Evolutionary conservation across 2,797 vertebrate species (phyloP), one percentile per base, ranked within the genome.

Genomic region (Remorina albescens): DNA sequence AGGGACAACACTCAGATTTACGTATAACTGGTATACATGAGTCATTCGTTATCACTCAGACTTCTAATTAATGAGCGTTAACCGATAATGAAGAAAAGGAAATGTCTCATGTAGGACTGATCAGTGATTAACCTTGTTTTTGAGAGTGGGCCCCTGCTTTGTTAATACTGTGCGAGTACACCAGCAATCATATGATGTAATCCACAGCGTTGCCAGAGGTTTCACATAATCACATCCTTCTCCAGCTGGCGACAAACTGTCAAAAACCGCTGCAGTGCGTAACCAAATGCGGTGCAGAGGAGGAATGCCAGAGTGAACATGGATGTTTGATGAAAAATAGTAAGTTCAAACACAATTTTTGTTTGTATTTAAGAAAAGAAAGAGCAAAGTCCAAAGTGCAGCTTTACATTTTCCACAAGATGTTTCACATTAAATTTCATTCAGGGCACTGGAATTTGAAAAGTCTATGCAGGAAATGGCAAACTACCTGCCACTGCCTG

Each of bases 391-490:
- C 23, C 15, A 34, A 25, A 47, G 0, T 10, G 23, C 21, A 26
- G 18, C 10, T 30, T 61, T n/a, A 16, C 3, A 21, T 13, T 34
- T 49, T 28, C 16, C 28, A 44, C 34, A 34, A 50, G 0, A 19
- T 62, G 65, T 68, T 67, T 67, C 25, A 46, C 5, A 54, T 44
- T 39, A 44, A 54, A 60, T 2, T 19, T 4, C 26, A n/a, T n/a
- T 9, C 8, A 25, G 13, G 13, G 54, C 39, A 15, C 21, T 65
- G 53, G 16, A 56, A 68, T 58, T 61, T 63, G 44, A 61, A 57
- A 61, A 64, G 62, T 44, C 9, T 68, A 54, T 46, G 60, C 34
- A 73, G 59, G 46, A 59, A 68, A 37, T 50, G 23, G 59, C 32
- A 54, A 68, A 30, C 56, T 30, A 44, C n/a, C n/a, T n/a, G 6